Base-by-base conservation (phyloP, 2,113 vertebrate genomes). In the Macroglossus sobrinus region DNA sequence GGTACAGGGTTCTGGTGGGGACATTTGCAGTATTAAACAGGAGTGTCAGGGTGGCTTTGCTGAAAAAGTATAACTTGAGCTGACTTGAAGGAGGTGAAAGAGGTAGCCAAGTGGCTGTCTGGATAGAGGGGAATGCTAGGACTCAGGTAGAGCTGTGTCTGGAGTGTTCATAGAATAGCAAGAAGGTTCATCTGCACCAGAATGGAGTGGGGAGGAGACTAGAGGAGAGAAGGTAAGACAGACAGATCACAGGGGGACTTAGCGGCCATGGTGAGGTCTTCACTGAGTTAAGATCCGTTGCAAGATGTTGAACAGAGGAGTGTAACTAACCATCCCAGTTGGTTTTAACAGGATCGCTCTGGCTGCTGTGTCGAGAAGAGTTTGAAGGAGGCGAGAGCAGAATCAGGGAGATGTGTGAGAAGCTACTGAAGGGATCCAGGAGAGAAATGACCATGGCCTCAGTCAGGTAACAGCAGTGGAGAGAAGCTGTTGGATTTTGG, bases 181-280 rank as follows among this genome's bases (percentile, higher is more conserved):
- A 38, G 18, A 40, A 40, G 19, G 21, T 59, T 3, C 14, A 26
- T 59, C 55, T 76, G 21, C 7, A 81, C 59, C 30, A 57, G 55
- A 92, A n/a, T 13, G 7, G 26, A 33, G 53, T 1, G 16, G 30
- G 18, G 35, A 81, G 5, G 50, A 30, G 9, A 66, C 33, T 0
- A 14, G 4, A 30, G 24, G 26, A 43, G 30, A 93, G 81, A 84
- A 59, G 21, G 24, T 3, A 35, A 50, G n/a, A 35, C 22, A 18
- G 5, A 22, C 33, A 40, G 63, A 47, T 84, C 57, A 7, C 11
- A 10, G 0, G 22, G 40, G 24, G 22, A 38, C 13, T 15, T 75
- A 28, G n/a, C 28, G 18, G 35, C 26, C n/a, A 4, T 0, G 0
- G 0, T 30, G 40, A 40, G 15, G 45, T 35, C 22, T 33, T 35